Percentiles rank a stretch among this genome's conserved stretches.
These are phyloP conservation scores for Plebejus melissa DNA, from an alignment of 2,888 invertebrate genomes.

Conservation along the genomic window DNA sequence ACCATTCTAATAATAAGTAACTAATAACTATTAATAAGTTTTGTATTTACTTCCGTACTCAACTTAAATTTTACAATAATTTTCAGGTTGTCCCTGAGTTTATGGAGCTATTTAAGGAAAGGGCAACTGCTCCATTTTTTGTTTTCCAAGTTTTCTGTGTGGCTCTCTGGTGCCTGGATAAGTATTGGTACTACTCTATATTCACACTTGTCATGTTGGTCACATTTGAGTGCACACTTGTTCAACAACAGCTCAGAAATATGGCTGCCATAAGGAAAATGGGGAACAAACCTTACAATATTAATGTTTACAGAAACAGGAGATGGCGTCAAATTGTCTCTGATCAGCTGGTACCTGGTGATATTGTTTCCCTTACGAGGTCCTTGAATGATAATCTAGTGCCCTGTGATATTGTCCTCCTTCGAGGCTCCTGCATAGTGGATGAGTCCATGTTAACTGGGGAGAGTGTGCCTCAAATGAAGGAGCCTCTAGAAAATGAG, in stretches of 20 bases:
- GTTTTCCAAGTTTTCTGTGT: slow-evolving; percentile 99
- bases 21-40: not conserved
- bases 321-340: slow-evolving; percentile 93
- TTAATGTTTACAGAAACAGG: slow-evolving; percentile 93
- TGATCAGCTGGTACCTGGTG: slow-evolving; percentile 95
- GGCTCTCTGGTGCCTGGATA: slow-evolving; percentile 98
- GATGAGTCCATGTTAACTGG: slow-evolving; percentile 99
- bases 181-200: slow-evolving; percentile 98
- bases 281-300: slow-evolving; percentile 97
- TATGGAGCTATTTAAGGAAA: slow-evolving; percentile 95
- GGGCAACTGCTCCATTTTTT: slow-evolving; percentile 99
- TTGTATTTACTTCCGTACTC: not conserved
- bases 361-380: slow-evolving; percentile 95
- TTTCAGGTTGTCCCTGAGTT: slow-evolving; percentile 94
- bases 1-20: too few relatives aligned
- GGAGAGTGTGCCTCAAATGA: slow-evolving; percentile 99
- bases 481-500: slow-evolving; percentile 93
- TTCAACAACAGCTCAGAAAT: slow-evolving; percentile 97
- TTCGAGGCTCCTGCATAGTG: slow-evolving; percentile 97
- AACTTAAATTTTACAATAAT: not conserved
- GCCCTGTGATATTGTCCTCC: slow-evolving; percentile 96
- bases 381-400: slow-evolving; percentile 94
- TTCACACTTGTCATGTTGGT: slow-evolving; percentile 98
- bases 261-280: slow-evolving; percentile 99
- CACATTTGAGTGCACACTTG: slow-evolving; percentile 97